phyloP scores from a whole-genome alignment of 2,113 vertebrate genomes.

The Protobothrops mucrosquamatus region DNA sequence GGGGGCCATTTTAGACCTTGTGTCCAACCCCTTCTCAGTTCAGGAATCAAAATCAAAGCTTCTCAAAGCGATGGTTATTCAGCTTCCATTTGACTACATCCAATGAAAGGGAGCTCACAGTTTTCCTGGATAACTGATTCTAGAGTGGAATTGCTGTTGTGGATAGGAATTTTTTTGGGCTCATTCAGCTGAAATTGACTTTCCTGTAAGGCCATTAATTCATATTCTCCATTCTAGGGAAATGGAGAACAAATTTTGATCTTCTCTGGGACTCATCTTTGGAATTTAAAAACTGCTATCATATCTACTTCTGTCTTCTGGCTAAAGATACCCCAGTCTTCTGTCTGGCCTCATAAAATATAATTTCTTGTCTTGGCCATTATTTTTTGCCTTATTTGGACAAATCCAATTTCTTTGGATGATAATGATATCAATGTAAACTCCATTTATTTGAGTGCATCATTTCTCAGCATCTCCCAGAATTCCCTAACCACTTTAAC shows the following conservation, averaged over 20 bases:
- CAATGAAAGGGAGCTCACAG: neutral
- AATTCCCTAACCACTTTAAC: neutral
- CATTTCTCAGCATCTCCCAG: neutral
- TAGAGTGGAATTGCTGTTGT: neutral
- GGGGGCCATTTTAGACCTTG: neutral
- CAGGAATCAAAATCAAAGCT: neutral
- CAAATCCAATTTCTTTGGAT: neutral
- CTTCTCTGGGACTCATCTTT: neutral
- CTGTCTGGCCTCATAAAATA: neutral
- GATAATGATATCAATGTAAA: neutral
- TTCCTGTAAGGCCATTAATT: neutral
- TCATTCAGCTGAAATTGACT: neutral
- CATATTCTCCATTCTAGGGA: neutral
- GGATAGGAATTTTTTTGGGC: neutral
- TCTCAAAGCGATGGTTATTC: neutral
- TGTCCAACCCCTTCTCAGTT: neutral
- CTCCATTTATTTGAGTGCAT: neutral
- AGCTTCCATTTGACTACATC: neutral
- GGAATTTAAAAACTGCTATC: neutral
- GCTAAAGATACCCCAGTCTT: neutral
- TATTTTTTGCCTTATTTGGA: neutral
- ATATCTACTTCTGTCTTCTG: neutral
- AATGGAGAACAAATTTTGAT: neutral
- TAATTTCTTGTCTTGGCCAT: neutral
- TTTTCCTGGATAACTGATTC: neutral